Evolutionary conservation across 2,113 vertebrate species (phyloP).

Genomic region (Gambusia affinis): DNA sequence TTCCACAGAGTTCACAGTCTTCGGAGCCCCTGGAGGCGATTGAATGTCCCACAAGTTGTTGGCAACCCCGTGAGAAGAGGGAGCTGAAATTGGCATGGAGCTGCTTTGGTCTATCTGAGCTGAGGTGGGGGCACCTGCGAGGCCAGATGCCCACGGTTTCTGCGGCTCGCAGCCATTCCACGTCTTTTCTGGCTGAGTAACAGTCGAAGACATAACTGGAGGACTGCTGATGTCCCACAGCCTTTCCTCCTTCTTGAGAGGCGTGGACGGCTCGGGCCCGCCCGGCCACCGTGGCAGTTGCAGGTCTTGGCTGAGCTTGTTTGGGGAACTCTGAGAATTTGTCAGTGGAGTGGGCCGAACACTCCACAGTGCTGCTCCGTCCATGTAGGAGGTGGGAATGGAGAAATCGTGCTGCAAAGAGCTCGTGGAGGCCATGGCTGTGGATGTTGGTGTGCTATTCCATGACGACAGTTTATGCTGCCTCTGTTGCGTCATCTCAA

Average conservation of each 20-base stretch:
- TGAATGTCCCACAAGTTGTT: slow-evolving; percentile 72
- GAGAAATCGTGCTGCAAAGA: slow-evolving; percentile 48
- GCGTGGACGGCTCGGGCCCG: slow-evolving; percentile 31
- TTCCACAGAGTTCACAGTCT: slow-evolving; percentile 63
- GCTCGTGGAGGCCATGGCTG: slow-evolving; percentile 49
- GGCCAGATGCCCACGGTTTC: slow-evolving; percentile 59
- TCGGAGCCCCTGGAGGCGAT: slow-evolving; percentile 60
- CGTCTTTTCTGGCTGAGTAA: slow-evolving; percentile 62
- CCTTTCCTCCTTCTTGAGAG: slow-evolving; percentile 58
- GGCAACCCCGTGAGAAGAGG: slow-evolving; percentile 51
- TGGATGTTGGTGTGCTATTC: slow-evolving; percentile 51
- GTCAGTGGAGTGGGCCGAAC: slow-evolving; percentile 36
- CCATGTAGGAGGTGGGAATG: slow-evolving; percentile 41
- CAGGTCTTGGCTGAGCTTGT: slow-evolving; percentile 55
- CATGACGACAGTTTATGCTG: slow-evolving; percentile 47
- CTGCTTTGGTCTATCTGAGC: slow-evolving; percentile 67
- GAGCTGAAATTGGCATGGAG: slow-evolving; percentile 55
- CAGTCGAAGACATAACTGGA: slow-evolving; percentile 51
- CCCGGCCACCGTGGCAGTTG: slow-evolving; percentile 56
- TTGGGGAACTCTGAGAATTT: slow-evolving; percentile 55
- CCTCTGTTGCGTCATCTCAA: slow-evolving; percentile 56
- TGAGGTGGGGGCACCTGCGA: slow-evolving; percentile 51
- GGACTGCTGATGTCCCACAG: slow-evolving; percentile 59
- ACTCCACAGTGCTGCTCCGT: slow-evolving; percentile 69
- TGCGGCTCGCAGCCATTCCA: slow-evolving; percentile 63